Evolutionary conservation across 2,797 vertebrate species (phyloP), one percentile per base, ranked within the genome.

Genomic region (Dendrocincla fuliginosa): DNA sequence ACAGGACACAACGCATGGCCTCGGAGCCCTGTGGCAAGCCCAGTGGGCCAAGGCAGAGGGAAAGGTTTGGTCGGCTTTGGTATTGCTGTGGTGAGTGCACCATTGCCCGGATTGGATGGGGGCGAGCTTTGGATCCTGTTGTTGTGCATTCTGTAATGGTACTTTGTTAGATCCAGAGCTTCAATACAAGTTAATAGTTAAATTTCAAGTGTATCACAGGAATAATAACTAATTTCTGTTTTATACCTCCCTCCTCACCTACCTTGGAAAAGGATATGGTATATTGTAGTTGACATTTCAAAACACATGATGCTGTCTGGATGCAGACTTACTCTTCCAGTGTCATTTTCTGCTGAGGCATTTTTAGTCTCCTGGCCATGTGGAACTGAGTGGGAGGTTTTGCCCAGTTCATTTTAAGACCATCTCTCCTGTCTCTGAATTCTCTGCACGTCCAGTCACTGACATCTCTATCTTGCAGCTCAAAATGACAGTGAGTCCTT

Each of bases 231-330:
- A 7, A 20, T 52, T 75, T 70, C 20, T 77, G 14, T 2, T 86
- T 57, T 33, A 12, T 52, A 16, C 9, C 11, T 76, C 35, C n/a
- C 12, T 71, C 33, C 73, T 69, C 9, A 10, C 16, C 44, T 59
- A 0, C 11, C 42, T 33, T 47, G 24, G 37, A 77, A 50, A 50
- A 46, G 59, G 13, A 10, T 20, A 10, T 1, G 2, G 8, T 27
- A 9, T 55, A 8, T n/a, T 32, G 46, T 23, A 53, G 50, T 18
- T 59, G 56, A 3, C 22, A 10, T 56, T 56, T 77, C 32, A 42
- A 47, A 73, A n/a, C 11, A 9, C 13, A 3, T 8, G 9, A 35
- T 55, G 35, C 27, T 11, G 10, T 30, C 32, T 2, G 1, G 44
- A 6, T 50, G 16, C 24, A 28, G 39, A 13, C 13, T 27, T 24